Evolutionary conservation across 2,888 invertebrate genomes (phyloP), one percentile per base, ranked within the genome.

Genomic region (Cenopis cana): DNA sequence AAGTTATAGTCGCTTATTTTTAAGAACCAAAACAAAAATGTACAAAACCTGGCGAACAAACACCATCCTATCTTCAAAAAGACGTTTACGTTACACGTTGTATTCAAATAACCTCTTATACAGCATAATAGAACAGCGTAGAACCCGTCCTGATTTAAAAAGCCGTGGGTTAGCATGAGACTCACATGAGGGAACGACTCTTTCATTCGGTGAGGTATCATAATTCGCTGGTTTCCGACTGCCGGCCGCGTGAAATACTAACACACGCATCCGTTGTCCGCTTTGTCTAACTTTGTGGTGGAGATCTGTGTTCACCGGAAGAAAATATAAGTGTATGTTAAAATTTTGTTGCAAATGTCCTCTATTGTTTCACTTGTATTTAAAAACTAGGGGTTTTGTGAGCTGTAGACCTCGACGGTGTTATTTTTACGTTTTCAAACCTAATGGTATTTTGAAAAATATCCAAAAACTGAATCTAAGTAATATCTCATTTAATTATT

Each of bases 231-330:
- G 66, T 55, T 75, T 76, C 75, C 77, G 73, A 66, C 69, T 65
- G 69, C 67, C 72, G 73, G 68, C 74, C 75, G 79, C 79, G 84
- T 84, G 85, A 82, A 83, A 84, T 81, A 83, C 81, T 82, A 84
- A 85, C 86, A 81, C 85, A 85, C 83, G 79, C 81, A 85, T 89
- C 88, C 88, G 81, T 85, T 74, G 82, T 82, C 74, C 79, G 82
- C 84, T 87, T 83, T 86, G 52, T 60, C 50, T 77, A 86, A 89
- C 86, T 89, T 85, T 84, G 84, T 79, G 81, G 77, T 67, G 72
- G 74, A 73, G n/a, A 18, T 50, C 4, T 50, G 50, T 50, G 50
- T n/a, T 46, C 46, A n/a, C 50, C 50, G 50, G 50, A 50, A 20
- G 18, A 18, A 11, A 18, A 18, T 50, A 11, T 50, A 18, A 46